Evolutionary conservation across 2,797 vertebrate species (phyloP).

Genomic region (Poecilia velifera): DNA sequence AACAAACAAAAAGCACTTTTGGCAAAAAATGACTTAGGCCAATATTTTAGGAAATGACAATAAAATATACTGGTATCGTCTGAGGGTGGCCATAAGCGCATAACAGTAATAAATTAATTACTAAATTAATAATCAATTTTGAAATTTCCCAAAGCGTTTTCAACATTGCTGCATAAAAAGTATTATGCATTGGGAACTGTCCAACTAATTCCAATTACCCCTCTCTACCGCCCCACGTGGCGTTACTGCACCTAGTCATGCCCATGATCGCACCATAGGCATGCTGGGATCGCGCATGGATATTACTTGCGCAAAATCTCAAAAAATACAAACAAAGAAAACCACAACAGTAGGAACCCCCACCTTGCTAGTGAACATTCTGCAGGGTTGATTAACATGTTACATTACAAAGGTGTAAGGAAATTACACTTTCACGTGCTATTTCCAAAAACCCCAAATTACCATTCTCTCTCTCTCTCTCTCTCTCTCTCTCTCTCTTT

Average conservation of each 20-base stretch:
- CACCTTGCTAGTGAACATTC: neutral
- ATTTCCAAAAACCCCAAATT: neutral
- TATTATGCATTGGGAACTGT: too few relatives aligned
- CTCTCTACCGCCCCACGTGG: neutral
- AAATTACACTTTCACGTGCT: conserved; percentile 8
- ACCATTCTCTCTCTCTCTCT: neutral
- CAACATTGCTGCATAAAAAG: neutral
- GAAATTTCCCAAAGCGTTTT: neutral
- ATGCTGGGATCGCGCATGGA: neutral
- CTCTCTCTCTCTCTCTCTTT: neutral
- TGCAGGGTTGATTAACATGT: conserved; percentile 18
- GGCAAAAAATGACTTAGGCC: too few relatives aligned
- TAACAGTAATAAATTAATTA: neutral
- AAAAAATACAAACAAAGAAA: neutral
- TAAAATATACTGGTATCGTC: too few relatives aligned
- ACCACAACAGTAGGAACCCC: neutral
- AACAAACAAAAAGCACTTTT: too few relatives aligned
- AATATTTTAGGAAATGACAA: too few relatives aligned
- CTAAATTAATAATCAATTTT: neutral
- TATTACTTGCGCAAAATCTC: neutral
- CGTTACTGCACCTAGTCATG: neutral
- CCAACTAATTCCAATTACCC: neutral
- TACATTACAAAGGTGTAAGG: conserved; percentile 20
- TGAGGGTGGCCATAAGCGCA: neutral
- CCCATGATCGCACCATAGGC: neutral